Percentiles rank a stretch among this genome's conserved stretches.
These are phyloP conservation scores for Encarsia formosa DNA, from an alignment of 2,888 invertebrate genomes.

Conservation along the genomic window DNA sequence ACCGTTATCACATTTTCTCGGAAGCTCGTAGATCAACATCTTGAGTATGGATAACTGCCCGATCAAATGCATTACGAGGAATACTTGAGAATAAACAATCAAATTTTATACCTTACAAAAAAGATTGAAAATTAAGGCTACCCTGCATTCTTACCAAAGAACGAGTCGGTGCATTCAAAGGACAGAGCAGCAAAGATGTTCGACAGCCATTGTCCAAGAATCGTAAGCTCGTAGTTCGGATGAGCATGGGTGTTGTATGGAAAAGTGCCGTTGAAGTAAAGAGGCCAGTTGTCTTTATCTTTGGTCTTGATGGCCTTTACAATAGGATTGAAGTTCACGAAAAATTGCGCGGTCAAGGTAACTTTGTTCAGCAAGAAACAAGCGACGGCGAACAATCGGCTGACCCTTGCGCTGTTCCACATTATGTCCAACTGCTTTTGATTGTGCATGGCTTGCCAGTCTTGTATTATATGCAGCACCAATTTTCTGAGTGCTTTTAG, in stretches of 20 bases:
- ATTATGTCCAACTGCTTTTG: slow-evolving; percentile 22
- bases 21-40: slow-evolving; percentile 8
- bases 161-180: slow-evolving; percentile 36
- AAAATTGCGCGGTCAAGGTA: slow-evolving; percentile 12
- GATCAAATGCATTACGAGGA: slow-evolving; percentile 36
- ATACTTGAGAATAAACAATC: no score
- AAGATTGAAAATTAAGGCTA: no score
- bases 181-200: slow-evolving; percentile 32
- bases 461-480: slow-evolving; percentile 16
- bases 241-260: slow-evolving; percentile 34
- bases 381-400: slow-evolving; percentile 28
- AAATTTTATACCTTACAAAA: no score
- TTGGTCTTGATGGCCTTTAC: neutral
- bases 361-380: slow-evolving; percentile 28
- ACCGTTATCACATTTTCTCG: neutral
- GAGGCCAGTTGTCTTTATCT: slow-evolving; percentile 19
- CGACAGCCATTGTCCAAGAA: slow-evolving; percentile 33
- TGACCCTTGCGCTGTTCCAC: slow-evolving; percentile 28
- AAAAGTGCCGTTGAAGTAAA: slow-evolving; percentile 30
- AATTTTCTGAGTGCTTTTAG: slow-evolving; percentile 11
- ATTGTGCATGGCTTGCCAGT: slow-evolving; percentile 21
- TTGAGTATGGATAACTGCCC: slow-evolving; percentile 32
- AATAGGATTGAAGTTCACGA: neutral
- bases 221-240: slow-evolving; percentile 33
- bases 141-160: no score